These are phyloP conservation scores for Pharmacophagus antenor DNA, from an alignment of 2,888 invertebrate species.

Conservation along the genomic window DNA sequence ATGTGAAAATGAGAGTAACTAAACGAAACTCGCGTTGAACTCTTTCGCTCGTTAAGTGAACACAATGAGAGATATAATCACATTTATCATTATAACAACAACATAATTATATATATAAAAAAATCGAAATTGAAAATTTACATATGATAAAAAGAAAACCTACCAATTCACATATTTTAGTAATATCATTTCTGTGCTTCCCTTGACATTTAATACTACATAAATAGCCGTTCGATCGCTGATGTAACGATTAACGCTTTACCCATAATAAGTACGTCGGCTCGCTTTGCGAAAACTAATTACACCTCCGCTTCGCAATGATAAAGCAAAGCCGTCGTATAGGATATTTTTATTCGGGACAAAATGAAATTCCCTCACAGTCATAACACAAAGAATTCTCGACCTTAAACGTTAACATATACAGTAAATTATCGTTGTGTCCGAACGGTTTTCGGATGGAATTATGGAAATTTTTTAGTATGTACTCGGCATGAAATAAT, in stretches of 20 bases:
- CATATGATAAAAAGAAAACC: too few species aligned
- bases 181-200: too few species aligned
- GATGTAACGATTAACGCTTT: background rate
- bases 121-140: too few species aligned
- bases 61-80: too few species aligned
- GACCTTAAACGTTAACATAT: constrained; percentile 32
- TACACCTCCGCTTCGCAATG: constrained; percentile 75
- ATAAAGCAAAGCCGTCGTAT: constrained; percentile 80
- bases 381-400: constrained; percentile 32
- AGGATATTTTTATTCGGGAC: constrained; percentile 77
- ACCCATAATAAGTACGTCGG: constrained; percentile 56
- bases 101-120: too few species aligned
- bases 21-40: too few species aligned
- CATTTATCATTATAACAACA: too few species aligned
- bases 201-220: too few species aligned
- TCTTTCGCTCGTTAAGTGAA: too few species aligned
- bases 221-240: too few species aligned
- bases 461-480: constrained; percentile 61
- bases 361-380: constrained; percentile 69
- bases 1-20: too few species aligned
- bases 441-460: constrained; percentile 28
- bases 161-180: too few species aligned
- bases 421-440: constrained; percentile 29
- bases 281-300: constrained; percentile 76
- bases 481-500: constrained; percentile 72